Evolutionary conservation across 2,113 vertebrate genomes (phyloP).

Genomic region (Thomomys bottae): DNA sequence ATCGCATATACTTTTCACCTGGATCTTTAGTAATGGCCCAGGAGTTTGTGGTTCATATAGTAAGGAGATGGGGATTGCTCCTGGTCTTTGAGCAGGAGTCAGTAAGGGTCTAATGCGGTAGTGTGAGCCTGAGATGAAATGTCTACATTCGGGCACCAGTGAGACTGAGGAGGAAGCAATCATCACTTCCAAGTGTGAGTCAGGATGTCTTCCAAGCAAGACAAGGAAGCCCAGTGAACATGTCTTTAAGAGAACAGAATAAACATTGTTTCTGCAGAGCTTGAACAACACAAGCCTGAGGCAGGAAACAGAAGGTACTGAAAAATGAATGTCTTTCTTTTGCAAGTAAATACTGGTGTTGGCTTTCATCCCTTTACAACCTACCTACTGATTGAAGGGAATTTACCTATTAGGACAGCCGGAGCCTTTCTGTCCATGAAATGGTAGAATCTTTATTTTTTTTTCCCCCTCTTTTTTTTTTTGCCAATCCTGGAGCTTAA

Average conservation of each 20-base stretch:
- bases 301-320: constrained; percentile 47
- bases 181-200: constrained; percentile 1
- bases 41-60: background rate
- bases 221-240: background rate
- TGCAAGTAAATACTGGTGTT: constrained; percentile 19
- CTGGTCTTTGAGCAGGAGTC: background rate
- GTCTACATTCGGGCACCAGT: background rate
- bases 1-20: background rate
- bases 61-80: background rate
- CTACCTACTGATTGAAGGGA: constrained; percentile 54
- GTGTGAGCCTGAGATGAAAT: background rate
- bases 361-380: constrained; percentile 41
- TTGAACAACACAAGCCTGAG: constrained; percentile 7
- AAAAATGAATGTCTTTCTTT: constrained; percentile 62
- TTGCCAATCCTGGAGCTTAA: too few relatives aligned
- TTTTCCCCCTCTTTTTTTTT: too few relatives aligned
- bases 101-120: background rate
- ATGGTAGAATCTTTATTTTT: background rate
- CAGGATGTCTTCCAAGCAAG: background rate
- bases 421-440: constrained; percentile 14
- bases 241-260: constrained; percentile 41
- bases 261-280: constrained; percentile 44
- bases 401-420: constrained; percentile 27
- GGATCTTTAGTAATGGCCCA: background rate
- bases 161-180: constrained; percentile 6